Percentiles rank a stretch among this genome's conserved stretches.
phyloP scores from a whole-genome alignment of 1,140 invertebrate species.

The Psilanteris sp. region DNA sequence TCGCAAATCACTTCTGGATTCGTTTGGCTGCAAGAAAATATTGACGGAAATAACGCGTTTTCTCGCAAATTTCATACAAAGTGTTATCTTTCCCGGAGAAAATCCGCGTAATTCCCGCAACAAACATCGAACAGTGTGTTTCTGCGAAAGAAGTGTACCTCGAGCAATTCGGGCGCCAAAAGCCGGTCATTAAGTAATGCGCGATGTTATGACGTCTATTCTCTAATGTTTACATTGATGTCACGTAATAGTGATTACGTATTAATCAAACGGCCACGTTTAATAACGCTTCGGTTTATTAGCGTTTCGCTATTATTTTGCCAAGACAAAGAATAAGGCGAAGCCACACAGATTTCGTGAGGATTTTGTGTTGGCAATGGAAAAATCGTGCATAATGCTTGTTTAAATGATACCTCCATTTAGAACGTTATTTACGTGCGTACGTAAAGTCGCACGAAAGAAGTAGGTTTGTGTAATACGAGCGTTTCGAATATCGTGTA shows the following conservation, averaged over 20 bases:
- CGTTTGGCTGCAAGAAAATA: no score
- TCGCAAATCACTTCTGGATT: no score
- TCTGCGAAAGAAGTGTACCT: no score
- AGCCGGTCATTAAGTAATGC: constrained; percentile 11
- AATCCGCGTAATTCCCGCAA: no score
- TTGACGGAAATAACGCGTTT: no score
- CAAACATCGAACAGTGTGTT: no score
- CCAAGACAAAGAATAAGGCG: constrained; percentile 6
- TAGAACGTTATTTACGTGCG: constrained; percentile 14
- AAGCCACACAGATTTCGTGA: constrained; percentile 19
- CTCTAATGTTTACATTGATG: constrained; percentile 38
- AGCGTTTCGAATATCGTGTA: no score
- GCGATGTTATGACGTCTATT: constrained; percentile 23
- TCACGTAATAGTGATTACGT: constrained; percentile 42
- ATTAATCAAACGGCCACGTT: constrained; percentile 15
- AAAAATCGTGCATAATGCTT: constrained; percentile 18
- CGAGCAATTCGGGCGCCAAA: constrained; percentile 7
- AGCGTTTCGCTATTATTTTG: constrained; percentile 6
- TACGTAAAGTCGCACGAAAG: constrained; percentile 1
- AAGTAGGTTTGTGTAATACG: constrained; percentile 24
- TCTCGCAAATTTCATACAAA: no score
- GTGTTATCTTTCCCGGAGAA: no score
- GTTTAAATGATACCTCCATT: constrained; percentile 35
- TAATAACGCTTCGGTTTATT: constrained; percentile 1
- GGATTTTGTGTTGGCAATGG: constrained; percentile 1